These are phyloP conservation scores for Salpingus planirostris DNA, from an alignment of 2,888 invertebrate species.

Conservation along the genomic window DNA sequence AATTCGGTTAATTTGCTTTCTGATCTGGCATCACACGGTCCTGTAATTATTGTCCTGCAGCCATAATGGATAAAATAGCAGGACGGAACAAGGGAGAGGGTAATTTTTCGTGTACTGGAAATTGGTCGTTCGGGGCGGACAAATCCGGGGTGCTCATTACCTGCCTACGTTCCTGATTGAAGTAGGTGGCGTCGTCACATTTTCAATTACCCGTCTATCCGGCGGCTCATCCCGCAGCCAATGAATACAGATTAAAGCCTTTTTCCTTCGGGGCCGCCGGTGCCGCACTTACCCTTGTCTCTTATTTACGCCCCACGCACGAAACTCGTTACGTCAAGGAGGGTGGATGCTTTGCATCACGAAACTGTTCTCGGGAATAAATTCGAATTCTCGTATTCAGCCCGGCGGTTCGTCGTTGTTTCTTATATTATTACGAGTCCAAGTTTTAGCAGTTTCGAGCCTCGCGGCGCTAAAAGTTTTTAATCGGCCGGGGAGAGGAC, in stretches of 20 bases:
- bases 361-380: constrained; percentile 8
- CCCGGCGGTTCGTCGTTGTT: constrained; percentile 7
- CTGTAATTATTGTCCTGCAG: too few relatives aligned
- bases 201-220: constrained; percentile 25
- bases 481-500: too few relatives aligned
- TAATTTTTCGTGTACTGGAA: too few relatives aligned
- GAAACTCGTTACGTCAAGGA: constrained; percentile 30
- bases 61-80: too few relatives aligned
- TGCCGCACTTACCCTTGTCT: constrained; percentile 20
- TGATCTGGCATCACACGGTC: too few relatives aligned
- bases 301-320: constrained; percentile 32
- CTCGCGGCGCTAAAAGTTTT: constrained; percentile 8
- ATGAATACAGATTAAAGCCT: constrained; percentile 28
- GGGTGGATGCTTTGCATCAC: constrained; percentile 19
- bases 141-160: too few relatives aligned
- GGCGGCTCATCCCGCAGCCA: constrained; percentile 23
- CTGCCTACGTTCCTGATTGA: too few relatives aligned
- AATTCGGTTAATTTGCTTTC: too few relatives aligned
- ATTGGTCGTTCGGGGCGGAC: too few relatives aligned
- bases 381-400: constrained; percentile 13
- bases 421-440: constrained; percentile 9
- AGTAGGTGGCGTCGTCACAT: constrained; percentile 18
- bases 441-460: constrained; percentile 6
- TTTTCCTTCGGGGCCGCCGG: too few relatives aligned
- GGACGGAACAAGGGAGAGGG: too few relatives aligned